Evolutionary conservation across 2,113 vertebrate species (phyloP), one percentile per base, ranked within the genome.

Genomic region (Prietella phreatophila): DNA sequence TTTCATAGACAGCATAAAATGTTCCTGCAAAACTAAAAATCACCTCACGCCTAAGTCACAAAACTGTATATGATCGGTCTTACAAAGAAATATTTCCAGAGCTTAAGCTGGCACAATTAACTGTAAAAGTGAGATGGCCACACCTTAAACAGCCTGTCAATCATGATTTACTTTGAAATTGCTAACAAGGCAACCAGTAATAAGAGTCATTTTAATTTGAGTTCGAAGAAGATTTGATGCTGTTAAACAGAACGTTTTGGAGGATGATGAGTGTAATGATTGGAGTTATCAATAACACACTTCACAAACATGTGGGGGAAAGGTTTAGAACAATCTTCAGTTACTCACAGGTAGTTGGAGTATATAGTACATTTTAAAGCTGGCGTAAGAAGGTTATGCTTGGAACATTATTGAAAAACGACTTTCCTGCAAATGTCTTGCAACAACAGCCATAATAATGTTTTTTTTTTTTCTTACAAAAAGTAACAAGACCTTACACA

Each of bases 171-270:
- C 42, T 79, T 60, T 79, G 5, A n/a, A 78, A 30, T 10, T 56
- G n/a, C 47, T 4, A 81, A 56, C 53, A 81, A 81, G 30, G 30
- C 79, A 55, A 79, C 78, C 20, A 10, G 79, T 84, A 69, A 71
- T 84, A 22, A 84, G 33, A 33, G n/a, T 4, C 50, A n/a, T n/a
- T 22, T 56, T 58, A 84, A 84, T 8, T 67, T 83, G 30, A 60
- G 56, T 10, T 82, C 53, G 20, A 42, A 56, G 78, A 20, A 10
- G n/a, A 19, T 82, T 82, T 2, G 19, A 25, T 11, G 2, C n/a
- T 80, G 14, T 55, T 19, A 4, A 80, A 56, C 27, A 33, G 14
- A 20, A 55, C 19, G 75, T 14, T 60, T 1, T 25, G 30, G 4
- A 80, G n/a, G 56, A 33, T 36, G n/a, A 39, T 39, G 78, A 60